A percentile compares a stretch with the other conserved stretches of the same genome.
Conservation (phyloP, 2,888 invertebrate species). For the Notocelia uddmanniana region DNA sequence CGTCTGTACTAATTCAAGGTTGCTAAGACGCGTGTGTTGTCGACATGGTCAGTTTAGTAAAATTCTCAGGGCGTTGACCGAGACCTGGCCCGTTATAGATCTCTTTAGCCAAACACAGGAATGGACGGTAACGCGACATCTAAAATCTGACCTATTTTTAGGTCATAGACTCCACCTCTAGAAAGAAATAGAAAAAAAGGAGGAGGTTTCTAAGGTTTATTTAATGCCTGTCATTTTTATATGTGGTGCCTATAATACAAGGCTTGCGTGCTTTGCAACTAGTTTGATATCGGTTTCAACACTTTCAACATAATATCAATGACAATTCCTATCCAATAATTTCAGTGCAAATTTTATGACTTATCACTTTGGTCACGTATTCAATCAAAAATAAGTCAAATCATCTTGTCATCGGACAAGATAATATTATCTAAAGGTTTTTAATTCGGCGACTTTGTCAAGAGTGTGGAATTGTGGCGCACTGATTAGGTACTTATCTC, state of each 20-base stretch:
- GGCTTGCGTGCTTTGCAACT: no score
- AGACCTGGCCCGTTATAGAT: conserved; percentile 12
- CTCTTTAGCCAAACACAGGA: not conserved
- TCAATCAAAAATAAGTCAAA: not conserved
- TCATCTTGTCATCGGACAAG: not conserved
- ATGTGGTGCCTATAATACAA: no score
- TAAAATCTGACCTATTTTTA: conserved; percentile 29
- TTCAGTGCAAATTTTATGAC: not conserved
- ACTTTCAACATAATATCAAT: no score
- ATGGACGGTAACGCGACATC: not conserved
- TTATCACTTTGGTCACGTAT: not conserved
- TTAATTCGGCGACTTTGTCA: not conserved
- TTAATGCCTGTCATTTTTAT: no score
- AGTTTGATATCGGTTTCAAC: no score
- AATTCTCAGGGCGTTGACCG: conserved; percentile 29
- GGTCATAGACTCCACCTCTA: not conserved
- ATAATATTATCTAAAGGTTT: not conserved
- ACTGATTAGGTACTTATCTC: not conserved
- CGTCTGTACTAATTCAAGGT: no score
- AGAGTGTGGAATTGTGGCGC: not conserved
- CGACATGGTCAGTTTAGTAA: not conserved
- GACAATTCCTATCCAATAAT: no score
- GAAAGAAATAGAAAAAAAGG: no score
- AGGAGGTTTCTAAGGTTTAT: no score
- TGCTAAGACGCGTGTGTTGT: not conserved